phyloP scores from a whole-genome alignment of 1,140 invertebrate genomes.

The Episyrphus balteatus region DNA sequence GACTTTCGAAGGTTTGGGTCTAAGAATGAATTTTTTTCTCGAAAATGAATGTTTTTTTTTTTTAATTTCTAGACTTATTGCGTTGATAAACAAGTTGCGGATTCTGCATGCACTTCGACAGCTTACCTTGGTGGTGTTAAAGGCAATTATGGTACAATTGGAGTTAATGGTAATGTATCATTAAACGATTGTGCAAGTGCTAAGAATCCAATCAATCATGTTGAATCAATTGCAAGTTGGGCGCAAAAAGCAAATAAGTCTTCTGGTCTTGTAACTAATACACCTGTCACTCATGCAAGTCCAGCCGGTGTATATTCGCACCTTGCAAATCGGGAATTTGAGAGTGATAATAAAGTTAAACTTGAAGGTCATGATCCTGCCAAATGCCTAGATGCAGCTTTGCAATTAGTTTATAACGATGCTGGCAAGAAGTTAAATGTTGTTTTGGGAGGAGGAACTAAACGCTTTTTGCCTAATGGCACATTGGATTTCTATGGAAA shows the following conservation, averaged over 20 bases:
- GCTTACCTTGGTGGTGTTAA: slow-evolving; percentile 64
- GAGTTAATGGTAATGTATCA: slow-evolving; percentile 49
- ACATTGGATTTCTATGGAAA: slow-evolving; percentile 39
- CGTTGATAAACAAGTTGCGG: slow-evolving; percentile 65
- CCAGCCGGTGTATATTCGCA: slow-evolving; percentile 37
- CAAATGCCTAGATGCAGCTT: slow-evolving; percentile 41
- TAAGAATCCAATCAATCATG: slow-evolving; percentile 39
- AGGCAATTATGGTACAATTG: slow-evolving; percentile 51
- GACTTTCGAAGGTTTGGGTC: slow-evolving; percentile 45
- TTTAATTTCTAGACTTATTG: slow-evolving; percentile 46
- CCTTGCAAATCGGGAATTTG: slow-evolving; percentile 63
- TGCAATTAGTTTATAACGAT: slow-evolving; percentile 53
- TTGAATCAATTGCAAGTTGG: slow-evolving; percentile 67
- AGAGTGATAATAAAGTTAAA: slow-evolving; percentile 52
- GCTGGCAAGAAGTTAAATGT: slow-evolving; percentile 45
- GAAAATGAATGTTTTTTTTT: not conserved
- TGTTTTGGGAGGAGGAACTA: slow-evolving; percentile 54
- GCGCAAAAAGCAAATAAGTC: slow-evolving; percentile 57
- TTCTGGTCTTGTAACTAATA: slow-evolving; percentile 29
- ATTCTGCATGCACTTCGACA: slow-evolving; percentile 61
- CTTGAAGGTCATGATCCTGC: slow-evolving; percentile 32
- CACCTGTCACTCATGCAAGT: slow-evolving; percentile 29
- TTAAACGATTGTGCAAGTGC: slow-evolving; percentile 52
- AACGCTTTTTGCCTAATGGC: slow-evolving; percentile 43
- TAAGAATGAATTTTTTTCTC: not conserved